Evolutionary conservation across 2,888 invertebrate species (phyloP), one percentile per base, ranked within the genome.

Genomic region (Dysmachus trigonus): DNA sequence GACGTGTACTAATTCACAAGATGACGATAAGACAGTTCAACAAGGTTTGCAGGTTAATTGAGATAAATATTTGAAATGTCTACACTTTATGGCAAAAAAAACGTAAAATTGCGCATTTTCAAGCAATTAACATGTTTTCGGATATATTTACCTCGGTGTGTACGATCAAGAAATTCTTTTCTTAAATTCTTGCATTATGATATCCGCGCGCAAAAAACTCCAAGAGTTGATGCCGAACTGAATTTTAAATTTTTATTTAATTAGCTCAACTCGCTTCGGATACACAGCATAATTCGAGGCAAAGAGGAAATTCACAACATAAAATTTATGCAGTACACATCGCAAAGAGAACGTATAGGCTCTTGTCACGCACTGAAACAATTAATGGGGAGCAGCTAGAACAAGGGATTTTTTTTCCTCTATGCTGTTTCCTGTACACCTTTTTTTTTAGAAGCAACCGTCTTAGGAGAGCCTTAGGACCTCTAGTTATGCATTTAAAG

Each of bases 181-280:
- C 73, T 73, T 0, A 73, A 73, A 73, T 73, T 73, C 73, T 31
- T 73, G 18, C 27, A 31, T 73, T 73, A 73, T 73, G 73, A 73
- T 73, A 73, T 33, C 31, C 73, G 33, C 31, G 73, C 31, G 18
- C 73, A 73, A 73, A n/a, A 73, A 73, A 73, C 73, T 1, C 30
- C 18, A n/a, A 0, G 73, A 73, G 73, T 73, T 73, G 33, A 33
- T 73, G 33, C 13, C 27, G 73, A 73, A 2, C 6, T 73, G 73
- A 73, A 73, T 73, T 73, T 73, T 33, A 73, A 62, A 73, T 73
- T 73, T 73, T 31, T 73, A 73, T n/a, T 31, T 73, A 73, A 73
- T 73, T 73, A 73, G 71, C 62, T 22, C 27, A 8, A 62, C 22
- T 22, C 10, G 22, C 27, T 27, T 13, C 22, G 27, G 22, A 22